phyloP scores from a whole-genome alignment of 23 tunicate genomes.

The Aplidium turbinatum region DNA sequence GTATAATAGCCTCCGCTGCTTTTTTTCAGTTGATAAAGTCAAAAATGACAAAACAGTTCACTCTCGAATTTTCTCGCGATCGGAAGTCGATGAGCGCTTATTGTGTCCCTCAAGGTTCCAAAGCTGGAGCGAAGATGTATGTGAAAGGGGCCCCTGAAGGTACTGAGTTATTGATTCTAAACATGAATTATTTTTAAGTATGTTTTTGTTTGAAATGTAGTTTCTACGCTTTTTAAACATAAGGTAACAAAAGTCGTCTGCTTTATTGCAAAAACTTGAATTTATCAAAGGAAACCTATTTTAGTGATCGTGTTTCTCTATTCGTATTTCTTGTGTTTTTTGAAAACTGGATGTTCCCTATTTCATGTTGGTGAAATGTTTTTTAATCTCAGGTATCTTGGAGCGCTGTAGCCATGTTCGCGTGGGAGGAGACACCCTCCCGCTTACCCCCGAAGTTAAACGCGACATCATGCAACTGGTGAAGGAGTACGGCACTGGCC shows the following conservation, averaged over 20 bases:
- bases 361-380: too few species aligned
- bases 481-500: constrained; percentile 95
- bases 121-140: constrained; percentile 68
- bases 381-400: constrained; percentile 51
- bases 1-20: too few species aligned
- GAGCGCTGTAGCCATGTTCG: constrained; percentile 97
- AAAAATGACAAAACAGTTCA: constrained; percentile 91
- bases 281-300: too few species aligned
- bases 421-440: constrained; percentile 72
- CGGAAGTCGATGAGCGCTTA: constrained; percentile 97
- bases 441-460: constrained; percentile 81
- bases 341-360: too few species aligned
- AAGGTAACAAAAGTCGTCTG: too few species aligned
- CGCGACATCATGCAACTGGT: constrained; percentile 67
- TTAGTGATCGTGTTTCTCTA: too few species aligned
- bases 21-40: constrained; percentile 49
- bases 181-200: too few species aligned
- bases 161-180: too few species aligned
- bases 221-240: too few species aligned
- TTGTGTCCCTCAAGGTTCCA: constrained; percentile 24
- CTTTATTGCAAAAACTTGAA: too few species aligned
- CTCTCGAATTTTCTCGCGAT: constrained; percentile 97
- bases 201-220: too few species aligned
- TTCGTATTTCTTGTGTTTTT: too few species aligned
- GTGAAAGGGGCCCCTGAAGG: constrained; percentile 99